Conservation (phyloP, 2,888 invertebrate species). For the Griposia aprilina region DNA sequence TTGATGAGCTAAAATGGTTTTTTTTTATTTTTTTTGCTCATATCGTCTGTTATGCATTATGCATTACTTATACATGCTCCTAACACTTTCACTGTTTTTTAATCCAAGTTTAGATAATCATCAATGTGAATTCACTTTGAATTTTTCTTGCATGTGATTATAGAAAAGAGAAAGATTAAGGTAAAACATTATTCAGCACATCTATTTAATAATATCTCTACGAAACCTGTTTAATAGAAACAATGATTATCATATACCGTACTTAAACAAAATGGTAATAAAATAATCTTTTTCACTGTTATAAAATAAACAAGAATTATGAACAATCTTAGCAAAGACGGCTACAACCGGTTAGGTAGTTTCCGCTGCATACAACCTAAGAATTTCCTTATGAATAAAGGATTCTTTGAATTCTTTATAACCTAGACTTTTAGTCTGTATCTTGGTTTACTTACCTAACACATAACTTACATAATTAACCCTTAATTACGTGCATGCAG, state of each 20-base stretch:
- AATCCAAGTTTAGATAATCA: conserved; percentile 49
- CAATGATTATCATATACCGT: background rate
- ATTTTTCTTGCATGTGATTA: conserved; percentile 34
- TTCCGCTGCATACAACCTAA: background rate
- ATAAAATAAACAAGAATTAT: background rate
- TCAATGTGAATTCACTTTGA: conserved; percentile 24
- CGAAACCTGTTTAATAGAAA: background rate
- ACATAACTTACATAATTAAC: background rate
- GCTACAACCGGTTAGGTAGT: background rate
- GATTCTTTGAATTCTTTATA: background rate
- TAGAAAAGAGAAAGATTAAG: conserved; percentile 39
- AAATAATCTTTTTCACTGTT: background rate
- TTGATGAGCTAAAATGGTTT: conserved; percentile 26
- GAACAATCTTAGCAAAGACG: too few relatives aligned
- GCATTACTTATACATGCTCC: conserved; percentile 43
- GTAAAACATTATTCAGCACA: background rate
- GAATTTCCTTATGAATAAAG: background rate
- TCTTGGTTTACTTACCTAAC: background rate
- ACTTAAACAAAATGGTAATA: background rate
- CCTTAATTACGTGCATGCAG: too few relatives aligned
- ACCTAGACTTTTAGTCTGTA: background rate
- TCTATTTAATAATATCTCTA: background rate
- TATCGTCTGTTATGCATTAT: conserved; percentile 39
- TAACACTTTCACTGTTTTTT: conserved; percentile 58
- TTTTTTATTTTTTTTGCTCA: conserved; percentile 36